Evolutionary conservation across 2,888 invertebrate species (phyloP), one percentile per base, ranked within the genome.

Genomic region (Chrysotoxum bicinctum): DNA sequence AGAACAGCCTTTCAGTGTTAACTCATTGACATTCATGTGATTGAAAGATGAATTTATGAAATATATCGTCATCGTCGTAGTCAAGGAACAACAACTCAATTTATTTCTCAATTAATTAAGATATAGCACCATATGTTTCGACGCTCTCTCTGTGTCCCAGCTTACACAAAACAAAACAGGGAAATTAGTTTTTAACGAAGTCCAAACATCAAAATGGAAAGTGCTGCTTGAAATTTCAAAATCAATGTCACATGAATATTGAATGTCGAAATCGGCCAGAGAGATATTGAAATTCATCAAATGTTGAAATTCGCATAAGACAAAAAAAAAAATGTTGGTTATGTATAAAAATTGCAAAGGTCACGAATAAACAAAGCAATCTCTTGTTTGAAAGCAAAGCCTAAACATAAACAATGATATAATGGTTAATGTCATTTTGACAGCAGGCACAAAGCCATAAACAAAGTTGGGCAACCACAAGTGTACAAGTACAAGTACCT

Each of bases 391-490:
- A 48, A 75, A 66, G 43, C 16, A 60, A 48, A 21, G 19, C 45
- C 66, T n/a, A 66, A 75, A 70, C 62, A 64, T 48, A 62, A 70
- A 77, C 70, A 62, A 74, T 69, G 68, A 30, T 58, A 58, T 58
- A 58, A 70, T 66, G 82, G 23, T 35, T 64, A 56, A 69, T 62
- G 81, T 32, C 62, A 66, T 73, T 79, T 79, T 79, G 73, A 68
- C 66, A 79, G 48, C 66, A 68, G 56, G 21, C 64, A 54, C 10
- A 32, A 43, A 48, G 19, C 37, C 16, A 43, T 52, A 37, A 52
- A 77, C 66, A 35, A 76, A 76, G 72, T 84, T 84, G 48, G 60
- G 79, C 79, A 84, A 84, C 72, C 64, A 35, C 64, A 40, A 79
- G 8, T 43, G 26, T 43, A 56, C 62, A 37, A 66, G 43, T 19